These are phyloP conservation scores for Micronisus gabar DNA, from an alignment of 2,113 vertebrate species.

Conservation along the genomic window DNA sequence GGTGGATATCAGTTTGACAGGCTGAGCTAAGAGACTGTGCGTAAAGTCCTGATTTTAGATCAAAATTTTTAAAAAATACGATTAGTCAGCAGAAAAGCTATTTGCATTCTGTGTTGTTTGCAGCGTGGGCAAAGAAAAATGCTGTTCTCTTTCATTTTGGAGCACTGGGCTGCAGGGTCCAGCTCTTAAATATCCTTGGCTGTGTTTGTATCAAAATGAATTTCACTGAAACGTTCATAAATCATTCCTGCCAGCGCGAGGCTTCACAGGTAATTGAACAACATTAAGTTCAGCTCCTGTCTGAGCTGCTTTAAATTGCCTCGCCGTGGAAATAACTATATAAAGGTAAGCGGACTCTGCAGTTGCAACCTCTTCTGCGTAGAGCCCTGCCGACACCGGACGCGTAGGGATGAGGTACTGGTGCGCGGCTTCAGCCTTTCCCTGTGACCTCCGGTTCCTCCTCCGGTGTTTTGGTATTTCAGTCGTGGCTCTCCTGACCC, in stretches of 20 bases:
- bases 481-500: fast-evolving
- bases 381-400: fast-evolving
- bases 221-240: background rate
- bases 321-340: background rate
- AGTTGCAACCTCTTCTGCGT: background rate
- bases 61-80: background rate
- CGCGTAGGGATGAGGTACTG: fast-evolving
- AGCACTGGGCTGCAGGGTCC: background rate
- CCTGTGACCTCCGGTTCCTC: background rate
- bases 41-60: background rate
- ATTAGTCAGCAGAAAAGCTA: background rate
- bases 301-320: background rate
- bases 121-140: background rate
- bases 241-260: background rate
- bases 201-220: background rate
- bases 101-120: background rate
- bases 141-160: background rate
- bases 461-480: fast-evolving
- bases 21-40: background rate
- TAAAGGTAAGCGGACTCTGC: background rate
- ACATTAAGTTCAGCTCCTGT: background rate
- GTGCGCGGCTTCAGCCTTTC: background rate
- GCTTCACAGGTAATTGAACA: constrained; percentile 17
- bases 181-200: background rate
- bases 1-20: background rate